Evolutionary conservation across 2,888 invertebrate genomes (phyloP), one percentile per base, ranked within the genome.

Genomic region (Stictocephala bisonia): DNA sequence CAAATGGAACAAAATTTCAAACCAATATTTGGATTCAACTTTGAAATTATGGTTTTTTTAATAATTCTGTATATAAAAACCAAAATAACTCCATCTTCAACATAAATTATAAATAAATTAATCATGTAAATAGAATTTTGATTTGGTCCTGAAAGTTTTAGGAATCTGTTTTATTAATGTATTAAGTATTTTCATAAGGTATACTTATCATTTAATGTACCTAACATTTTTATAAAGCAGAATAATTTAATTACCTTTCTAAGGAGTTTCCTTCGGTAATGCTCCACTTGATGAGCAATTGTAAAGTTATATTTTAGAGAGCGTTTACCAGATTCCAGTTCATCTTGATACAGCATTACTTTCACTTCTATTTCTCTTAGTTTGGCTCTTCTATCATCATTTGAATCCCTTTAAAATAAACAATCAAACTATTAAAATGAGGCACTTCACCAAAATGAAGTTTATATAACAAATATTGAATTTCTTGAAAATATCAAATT

Each of bases 311-410:
- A 84, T 80, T 93, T 91, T 22, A 92, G 83, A 35, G 88, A 87
- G 73, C 93, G 87, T 80, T 90, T 88, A 0, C 97, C 97, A 1
- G 91, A 91, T 85, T 98, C 98, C 79, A 98, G 84, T 84, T 97
- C 97, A 86, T 98, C 98, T 84, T 96, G 96, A 86, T 96, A 98
- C 83, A 95, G 94, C 86, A 98, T 89, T 68, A 95, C 94, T 86
- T 96, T 95, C 78, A 97, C 90, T 86, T 99, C 99, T 80, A 99
- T 94, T 84, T 98, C 97, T 24, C 98, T 88, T 73, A 95, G 84
- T 81, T 91, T 90, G 77, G 87, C 89, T 53, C 95, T 90, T 79
- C 91, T 88, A 81, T 92, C 90, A 81, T 91, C 91, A 72, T 76
- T 77, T 11, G 73, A 68, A 70, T 77, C 79, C 58, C 78, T 71